Percentiles rank a stretch among this genome's conserved stretches.
Evolutionary conservation across 1,140 invertebrate species (phyloP).

Genomic region (Dendroctonus valens): DNA sequence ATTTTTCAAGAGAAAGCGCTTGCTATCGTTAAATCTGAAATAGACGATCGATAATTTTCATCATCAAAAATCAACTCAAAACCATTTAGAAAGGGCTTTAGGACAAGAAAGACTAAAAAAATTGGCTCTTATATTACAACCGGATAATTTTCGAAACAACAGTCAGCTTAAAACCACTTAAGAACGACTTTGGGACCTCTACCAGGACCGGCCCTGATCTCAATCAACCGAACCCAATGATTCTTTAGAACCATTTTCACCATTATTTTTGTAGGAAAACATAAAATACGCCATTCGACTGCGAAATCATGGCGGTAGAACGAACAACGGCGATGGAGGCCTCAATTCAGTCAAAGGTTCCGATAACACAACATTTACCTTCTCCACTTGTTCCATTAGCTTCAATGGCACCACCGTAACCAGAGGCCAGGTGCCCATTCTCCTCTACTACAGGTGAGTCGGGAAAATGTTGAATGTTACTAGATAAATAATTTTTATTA

Average conservation of each 20-base stretch:
- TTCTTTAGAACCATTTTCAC: no score
- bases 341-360: conserved; percentile 83
- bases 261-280: conserved; percentile 62
- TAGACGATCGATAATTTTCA: background rate
- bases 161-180: no score
- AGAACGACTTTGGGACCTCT: no score
- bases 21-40: background rate
- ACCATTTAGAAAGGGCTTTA: background rate
- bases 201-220: no score
- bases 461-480: background rate
- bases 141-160: no score
- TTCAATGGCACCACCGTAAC: conserved; percentile 93
- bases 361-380: conserved; percentile 90
- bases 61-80: no score
- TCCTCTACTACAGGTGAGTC: conserved; percentile 78
- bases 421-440: conserved; percentile 90
- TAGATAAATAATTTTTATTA: conserved; percentile 40
- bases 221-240: no score
- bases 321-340: conserved; percentile 90
- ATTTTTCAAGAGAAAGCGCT: no score
- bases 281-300: conserved; percentile 86
- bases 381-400: conserved; percentile 87
- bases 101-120: background rate
- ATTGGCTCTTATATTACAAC: no score
- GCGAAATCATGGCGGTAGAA: conserved; percentile 88